A percentile compares a stretch with the other conserved stretches of the same genome.
Evolutionary conservation across 1,140 invertebrate species (phyloP).

Genomic region (Hycleus cichorii): DNA sequence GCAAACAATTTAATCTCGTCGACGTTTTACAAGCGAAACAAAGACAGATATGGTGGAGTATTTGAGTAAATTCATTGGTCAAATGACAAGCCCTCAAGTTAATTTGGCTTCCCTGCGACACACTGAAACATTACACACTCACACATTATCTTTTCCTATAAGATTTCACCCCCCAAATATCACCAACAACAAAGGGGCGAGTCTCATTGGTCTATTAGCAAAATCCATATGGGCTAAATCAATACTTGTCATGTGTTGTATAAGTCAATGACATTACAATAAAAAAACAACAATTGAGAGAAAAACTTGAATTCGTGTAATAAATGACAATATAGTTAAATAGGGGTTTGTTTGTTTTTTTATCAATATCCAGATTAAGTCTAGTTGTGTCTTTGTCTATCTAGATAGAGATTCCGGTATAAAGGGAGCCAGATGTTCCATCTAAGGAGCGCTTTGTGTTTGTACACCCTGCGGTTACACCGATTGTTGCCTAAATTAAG

Average conservation of each 20-base stretch:
- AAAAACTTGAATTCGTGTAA: too few species aligned
- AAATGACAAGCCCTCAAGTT: constrained; percentile 12
- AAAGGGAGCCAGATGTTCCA: constrained; percentile 12
- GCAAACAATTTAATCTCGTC: too few species aligned
- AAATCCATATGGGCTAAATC: constrained; percentile 11
- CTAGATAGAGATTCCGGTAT: neutral
- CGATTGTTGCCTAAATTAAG: constrained; percentile 22
- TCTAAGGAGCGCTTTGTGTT: constrained; percentile 13
- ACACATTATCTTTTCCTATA: neutral
- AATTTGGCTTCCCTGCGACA: constrained; percentile 8
- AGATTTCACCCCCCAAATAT: constrained; percentile 3
- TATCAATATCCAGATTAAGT: too few species aligned
- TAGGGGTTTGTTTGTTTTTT: too few species aligned
- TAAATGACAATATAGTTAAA: too few species aligned
- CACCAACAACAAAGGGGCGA: constrained; percentile 4
- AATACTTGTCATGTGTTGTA: neutral
- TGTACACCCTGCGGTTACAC: constrained; percentile 10
- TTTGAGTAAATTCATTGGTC: neutral
- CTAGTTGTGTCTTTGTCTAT: too few species aligned
- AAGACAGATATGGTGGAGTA: too few species aligned
- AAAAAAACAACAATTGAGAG: too few species aligned
- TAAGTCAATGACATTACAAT: neutral
- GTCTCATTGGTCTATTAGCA: constrained; percentile 11
- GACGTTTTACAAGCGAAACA: too few species aligned
- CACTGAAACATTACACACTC: neutral